Conservation (phyloP, 2,888 invertebrate genomes). For the Timema cristinae region DNA sequence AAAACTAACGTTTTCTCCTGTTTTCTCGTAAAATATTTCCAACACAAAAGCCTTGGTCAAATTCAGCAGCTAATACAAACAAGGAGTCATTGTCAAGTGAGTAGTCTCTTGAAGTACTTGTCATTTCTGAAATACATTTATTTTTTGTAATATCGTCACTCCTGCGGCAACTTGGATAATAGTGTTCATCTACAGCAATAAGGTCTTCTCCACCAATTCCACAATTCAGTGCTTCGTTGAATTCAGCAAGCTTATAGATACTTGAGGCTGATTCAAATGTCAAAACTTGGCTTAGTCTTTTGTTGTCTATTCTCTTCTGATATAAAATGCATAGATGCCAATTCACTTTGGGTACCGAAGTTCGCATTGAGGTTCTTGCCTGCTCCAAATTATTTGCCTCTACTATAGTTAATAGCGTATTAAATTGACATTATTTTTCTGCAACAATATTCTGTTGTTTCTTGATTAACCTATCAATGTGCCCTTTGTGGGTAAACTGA, state of each 20-base stretch:
- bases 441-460: not conserved
- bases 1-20: not conserved
- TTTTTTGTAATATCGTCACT: not conserved
- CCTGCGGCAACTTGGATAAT: not conserved
- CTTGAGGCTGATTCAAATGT: not conserved
- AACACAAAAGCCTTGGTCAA: slow-evolving; percentile 3
- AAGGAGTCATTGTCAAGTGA: not conserved
- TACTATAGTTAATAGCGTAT: not conserved
- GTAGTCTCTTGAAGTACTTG: not conserved
- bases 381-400: not conserved
- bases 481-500: not conserved
- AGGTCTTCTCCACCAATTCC: not conserved
- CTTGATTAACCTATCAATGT: slow-evolving; percentile 6
- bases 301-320: slow-evolving; percentile 1
- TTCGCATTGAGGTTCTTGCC: not conserved
- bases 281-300: not conserved
- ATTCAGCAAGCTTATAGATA: slow-evolving; percentile 1
- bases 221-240: slow-evolving; percentile 2
- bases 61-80: slow-evolving; percentile 1
- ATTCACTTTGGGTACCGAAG: not conserved
- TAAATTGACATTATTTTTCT: not conserved
- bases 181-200: not conserved
- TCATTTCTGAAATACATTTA: not conserved
- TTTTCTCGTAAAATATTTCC: not conserved
- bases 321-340: not conserved